Percentiles rank a stretch among this genome's conserved stretches.
Evolutionary conservation across 2,888 invertebrate genomes (phyloP).

Genomic region (Coelogynopora nodosa): DNA sequence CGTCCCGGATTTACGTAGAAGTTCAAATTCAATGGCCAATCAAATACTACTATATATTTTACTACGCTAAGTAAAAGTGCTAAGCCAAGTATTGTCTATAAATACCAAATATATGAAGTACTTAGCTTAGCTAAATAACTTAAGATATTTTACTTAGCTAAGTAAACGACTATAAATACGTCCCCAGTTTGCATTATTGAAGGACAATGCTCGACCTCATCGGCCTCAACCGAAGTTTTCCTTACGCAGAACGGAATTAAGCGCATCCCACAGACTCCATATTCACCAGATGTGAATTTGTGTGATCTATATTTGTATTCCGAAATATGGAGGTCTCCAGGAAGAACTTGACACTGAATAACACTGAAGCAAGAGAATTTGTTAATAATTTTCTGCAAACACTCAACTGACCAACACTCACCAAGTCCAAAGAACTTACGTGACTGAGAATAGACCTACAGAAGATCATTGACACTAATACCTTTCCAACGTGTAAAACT

Average conservation of each 20-base stretch:
- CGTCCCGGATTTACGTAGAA: too few relatives aligned
- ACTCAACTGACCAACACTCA: background rate
- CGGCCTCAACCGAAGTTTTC: background rate
- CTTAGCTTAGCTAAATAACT: too few relatives aligned
- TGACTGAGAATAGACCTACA: background rate
- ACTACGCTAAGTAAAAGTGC: too few relatives aligned
- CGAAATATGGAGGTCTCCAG: background rate
- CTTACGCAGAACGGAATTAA: background rate
- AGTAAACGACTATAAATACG: too few relatives aligned
- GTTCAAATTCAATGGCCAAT: too few relatives aligned
- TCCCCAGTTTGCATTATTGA: too few relatives aligned
- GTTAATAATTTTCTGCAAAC: background rate
- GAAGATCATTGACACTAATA: background rate
- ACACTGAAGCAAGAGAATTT: background rate
- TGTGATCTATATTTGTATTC: background rate
- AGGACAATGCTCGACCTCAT: too few relatives aligned
- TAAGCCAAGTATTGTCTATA: too few relatives aligned
- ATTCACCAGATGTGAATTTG: conserved; percentile 13
- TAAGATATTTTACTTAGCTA: too few relatives aligned
- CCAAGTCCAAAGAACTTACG: background rate
- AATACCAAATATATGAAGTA: too few relatives aligned
- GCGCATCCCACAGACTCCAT: conserved; percentile 9
- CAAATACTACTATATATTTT: too few relatives aligned
- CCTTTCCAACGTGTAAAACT: background rate
- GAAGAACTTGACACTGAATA: background rate